Evolutionary conservation across 2,888 invertebrate genomes (phyloP).

Genomic region (Nipponacmea schrenckii): DNA sequence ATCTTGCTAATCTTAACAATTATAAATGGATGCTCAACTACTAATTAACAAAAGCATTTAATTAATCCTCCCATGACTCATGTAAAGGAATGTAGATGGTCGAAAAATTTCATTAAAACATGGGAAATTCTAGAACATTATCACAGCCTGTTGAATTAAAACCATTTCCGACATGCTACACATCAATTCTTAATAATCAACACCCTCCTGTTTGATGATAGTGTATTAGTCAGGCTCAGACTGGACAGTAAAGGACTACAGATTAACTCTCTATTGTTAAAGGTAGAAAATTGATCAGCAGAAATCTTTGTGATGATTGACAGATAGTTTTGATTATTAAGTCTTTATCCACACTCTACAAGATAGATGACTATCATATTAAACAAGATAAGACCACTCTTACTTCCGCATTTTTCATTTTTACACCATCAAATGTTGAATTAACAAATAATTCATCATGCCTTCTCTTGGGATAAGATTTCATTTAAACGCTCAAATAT

Average conservation of each 20-base stretch:
- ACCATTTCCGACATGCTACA: no score
- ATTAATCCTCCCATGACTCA: constrained; percentile 6
- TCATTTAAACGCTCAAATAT: neutral
- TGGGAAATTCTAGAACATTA: no score
- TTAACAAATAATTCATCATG: neutral
- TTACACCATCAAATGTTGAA: neutral
- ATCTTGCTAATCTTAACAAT: constrained; percentile 1
- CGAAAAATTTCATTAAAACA: neutral
- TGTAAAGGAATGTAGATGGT: neutral
- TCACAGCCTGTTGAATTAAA: no score
- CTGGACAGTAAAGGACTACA: neutral
- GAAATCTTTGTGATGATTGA: no score
- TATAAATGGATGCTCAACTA: neutral
- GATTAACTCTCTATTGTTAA: neutral
- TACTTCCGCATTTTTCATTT: no score
- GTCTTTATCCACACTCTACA: no score
- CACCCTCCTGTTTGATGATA: no score
- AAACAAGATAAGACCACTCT: no score
- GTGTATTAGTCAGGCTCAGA: no score
- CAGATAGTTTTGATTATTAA: no score
- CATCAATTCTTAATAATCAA: no score
- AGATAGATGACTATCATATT: no score
- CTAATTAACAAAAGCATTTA: constrained; percentile 1
- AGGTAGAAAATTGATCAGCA: neutral
- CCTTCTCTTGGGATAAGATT: neutral